Base-by-base conservation (phyloP, 2,113 vertebrate genomes). In the Callospermophilus lateralis region DNA sequence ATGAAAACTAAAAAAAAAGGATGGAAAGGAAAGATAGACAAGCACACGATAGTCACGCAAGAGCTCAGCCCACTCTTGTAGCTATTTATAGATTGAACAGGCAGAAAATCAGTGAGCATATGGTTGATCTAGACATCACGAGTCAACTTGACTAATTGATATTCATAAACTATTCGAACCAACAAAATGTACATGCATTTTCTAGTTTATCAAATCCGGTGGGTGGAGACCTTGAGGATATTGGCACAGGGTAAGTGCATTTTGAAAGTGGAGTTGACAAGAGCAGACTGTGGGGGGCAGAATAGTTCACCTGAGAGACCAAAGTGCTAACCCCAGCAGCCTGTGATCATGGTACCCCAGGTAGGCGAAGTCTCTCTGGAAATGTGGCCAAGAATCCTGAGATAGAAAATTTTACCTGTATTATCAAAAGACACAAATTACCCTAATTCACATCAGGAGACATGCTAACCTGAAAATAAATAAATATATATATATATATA, bases 41-140 rank as follows among this genome's bases (percentile, higher is more conserved):
- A 96, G 53, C 55, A 37, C 16, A n/a, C 22, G 61, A 10, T 61
- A 8, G 15, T 63, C 63, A 53, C 53, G 63, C 42, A 76, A n/a
- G 65, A n/a, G 28, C n/a, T 70, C 42, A 48, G 22, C 28, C 89
- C 26, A 12, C 32, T 32, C 12, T 77, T 68, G 55, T 83, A 42
- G 48, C 58, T 87, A 22, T 80, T 91, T 79, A 88, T 92, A 94
- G 61, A 92, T 88, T 51, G 83, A 84, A 84, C 34, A 84, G 77
- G 19, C 17, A 83, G 55, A 61, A 83, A 83, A 63, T 81, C n/a
- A 81, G n/a, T 58, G 16, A 26, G 34, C 2, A 28, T 8, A 72
- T 8, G 26, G 34, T 37, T 58, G 53, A 28, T 19, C 20, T 24
- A 8, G n/a, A 37, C 4, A 79, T 12, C 34, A 53, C 37, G 20